Conservation (phyloP, 2,888 invertebrate species). For the Drosophila koepferae region DNA sequence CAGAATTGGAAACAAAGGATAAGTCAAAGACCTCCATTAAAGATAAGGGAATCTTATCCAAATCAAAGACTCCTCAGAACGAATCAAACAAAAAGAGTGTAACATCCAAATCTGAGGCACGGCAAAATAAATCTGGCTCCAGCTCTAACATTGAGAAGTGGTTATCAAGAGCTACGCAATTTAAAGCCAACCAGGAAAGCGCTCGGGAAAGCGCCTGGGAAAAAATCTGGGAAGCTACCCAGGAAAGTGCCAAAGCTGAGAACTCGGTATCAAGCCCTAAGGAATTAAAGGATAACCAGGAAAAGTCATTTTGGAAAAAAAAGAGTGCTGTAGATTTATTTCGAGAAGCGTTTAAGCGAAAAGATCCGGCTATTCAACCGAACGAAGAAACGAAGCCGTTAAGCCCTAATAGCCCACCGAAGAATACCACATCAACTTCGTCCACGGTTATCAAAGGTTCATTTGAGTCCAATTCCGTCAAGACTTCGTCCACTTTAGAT, state of each 20-base stretch:
- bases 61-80: background rate
- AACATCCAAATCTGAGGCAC: background rate
- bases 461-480: background rate
- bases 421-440: background rate
- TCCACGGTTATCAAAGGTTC: background rate
- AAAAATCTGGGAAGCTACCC: too few species aligned
- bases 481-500: background rate
- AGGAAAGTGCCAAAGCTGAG: too few species aligned
- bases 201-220: too few species aligned
- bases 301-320: background rate
- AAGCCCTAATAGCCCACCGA: background rate
- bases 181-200: background rate
- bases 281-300: background rate
- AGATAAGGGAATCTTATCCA: background rate
- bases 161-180: conserved; percentile 1
- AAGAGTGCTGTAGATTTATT: background rate
- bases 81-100: background rate
- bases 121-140: background rate
- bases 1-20: too few species aligned
- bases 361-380: too few species aligned
- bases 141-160: background rate
- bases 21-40: background rate
- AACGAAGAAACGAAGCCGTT: background rate
- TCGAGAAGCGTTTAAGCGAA: background rate
- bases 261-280: too few species aligned